Conservation (phyloP, 2,113 vertebrate genomes). For the Hyperoodon ampullatus region DNA sequence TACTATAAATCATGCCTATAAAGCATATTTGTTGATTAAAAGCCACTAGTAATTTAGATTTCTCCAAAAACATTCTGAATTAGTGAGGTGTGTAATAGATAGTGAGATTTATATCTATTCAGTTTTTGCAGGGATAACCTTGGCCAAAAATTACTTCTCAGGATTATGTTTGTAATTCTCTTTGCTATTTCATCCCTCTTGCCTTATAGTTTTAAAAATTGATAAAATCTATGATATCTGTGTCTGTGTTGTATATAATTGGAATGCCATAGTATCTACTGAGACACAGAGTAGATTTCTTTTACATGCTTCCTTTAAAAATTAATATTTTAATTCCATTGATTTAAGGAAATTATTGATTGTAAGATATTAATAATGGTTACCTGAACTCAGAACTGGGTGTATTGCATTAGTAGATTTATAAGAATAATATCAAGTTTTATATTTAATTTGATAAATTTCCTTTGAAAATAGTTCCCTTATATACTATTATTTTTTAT, state of each 20-base stretch:
- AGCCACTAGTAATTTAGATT: background rate
- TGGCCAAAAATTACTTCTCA: background rate
- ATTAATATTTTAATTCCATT: conserved; percentile 7
- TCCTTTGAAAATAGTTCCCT: conserved; percentile 49
- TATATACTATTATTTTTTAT: conserved; percentile 51
- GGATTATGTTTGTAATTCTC: conserved; percentile 42
- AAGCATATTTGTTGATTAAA: conserved; percentile 26
- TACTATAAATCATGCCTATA: background rate
- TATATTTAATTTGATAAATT: conserved; percentile 29
- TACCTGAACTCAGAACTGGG: conserved; percentile 36
- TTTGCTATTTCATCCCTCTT: background rate
- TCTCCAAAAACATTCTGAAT: conserved; percentile 43
- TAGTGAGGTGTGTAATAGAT: background rate
- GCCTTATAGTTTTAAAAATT: background rate
- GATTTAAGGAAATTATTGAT: conserved; percentile 21
- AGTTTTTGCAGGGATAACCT: background rate
- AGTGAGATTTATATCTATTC: conserved; percentile 2
- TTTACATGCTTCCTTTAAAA: conserved; percentile 25
- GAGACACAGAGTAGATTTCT: background rate
- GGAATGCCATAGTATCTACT: background rate
- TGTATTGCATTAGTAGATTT: conserved; percentile 36
- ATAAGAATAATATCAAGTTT: background rate
- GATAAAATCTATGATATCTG: background rate
- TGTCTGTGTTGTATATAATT: background rate
- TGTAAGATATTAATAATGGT: conserved; percentile 40